Conservation (phyloP, 1,140 invertebrate genomes). For the Saccostrea echinata region DNA sequence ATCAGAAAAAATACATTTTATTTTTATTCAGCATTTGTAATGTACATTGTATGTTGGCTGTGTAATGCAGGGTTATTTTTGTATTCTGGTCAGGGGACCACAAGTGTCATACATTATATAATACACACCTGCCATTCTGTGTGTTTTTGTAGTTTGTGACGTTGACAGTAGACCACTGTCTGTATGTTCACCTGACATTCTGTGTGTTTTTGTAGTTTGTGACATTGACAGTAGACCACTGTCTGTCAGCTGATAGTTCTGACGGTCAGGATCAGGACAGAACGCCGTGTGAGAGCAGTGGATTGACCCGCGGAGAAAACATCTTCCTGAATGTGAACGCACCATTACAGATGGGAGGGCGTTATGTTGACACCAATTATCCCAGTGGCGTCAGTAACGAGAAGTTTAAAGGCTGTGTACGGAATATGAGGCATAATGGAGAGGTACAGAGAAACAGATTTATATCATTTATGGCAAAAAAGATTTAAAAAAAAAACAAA, state of each 20-base stretch:
- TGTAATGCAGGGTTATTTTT: too few species aligned
- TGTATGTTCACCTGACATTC: not conserved
- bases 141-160: constrained; percentile 44
- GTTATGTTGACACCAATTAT: constrained; percentile 88
- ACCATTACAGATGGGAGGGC: constrained; percentile 95
- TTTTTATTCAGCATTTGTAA: too few species aligned
- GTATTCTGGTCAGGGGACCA: too few species aligned
- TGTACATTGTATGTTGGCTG: not conserved
- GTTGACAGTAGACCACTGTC: constrained; percentile 46
- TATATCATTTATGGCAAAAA: too few species aligned
- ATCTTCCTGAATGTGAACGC: constrained; percentile 97
- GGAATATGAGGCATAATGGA: constrained; percentile 96
- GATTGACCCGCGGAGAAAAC: constrained; percentile 94
- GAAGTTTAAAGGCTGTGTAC: constrained; percentile 96
- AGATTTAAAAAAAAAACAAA: too few species aligned
- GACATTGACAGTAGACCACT: constrained; percentile 51
- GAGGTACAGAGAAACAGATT: constrained; percentile 81
- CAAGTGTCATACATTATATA: too few species aligned
- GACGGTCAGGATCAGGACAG: constrained; percentile 36
- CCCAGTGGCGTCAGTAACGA: constrained; percentile 84
- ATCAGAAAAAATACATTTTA: not conserved
- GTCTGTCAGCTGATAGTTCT: constrained; percentile 40
- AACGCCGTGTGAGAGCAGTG: constrained; percentile 90
- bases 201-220: constrained; percentile 43
- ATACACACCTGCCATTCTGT: not conserved